A percentile compares a stretch with the other conserved stretches of the same genome.
Conservation (phyloP, 1,140 invertebrate genomes). For the Elymnias hypermnestra region DNA sequence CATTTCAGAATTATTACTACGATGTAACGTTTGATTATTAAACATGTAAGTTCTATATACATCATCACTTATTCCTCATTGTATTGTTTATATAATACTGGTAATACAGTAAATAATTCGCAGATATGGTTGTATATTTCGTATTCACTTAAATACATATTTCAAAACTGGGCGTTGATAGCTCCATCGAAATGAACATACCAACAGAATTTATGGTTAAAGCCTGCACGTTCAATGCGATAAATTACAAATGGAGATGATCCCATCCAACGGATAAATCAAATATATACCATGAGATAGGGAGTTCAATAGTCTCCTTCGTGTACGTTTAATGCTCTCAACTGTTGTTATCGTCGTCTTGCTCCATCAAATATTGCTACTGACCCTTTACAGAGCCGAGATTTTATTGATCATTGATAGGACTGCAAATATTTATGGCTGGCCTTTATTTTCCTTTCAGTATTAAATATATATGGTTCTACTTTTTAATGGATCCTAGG, state of each 20-base stretch:
- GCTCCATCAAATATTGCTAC: not conserved
- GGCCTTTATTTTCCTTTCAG: not conserved
- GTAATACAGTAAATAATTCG: too few relatives aligned
- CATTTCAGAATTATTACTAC: too few relatives aligned
- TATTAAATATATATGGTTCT: not conserved
- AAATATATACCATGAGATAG: slow-evolving; percentile 49
- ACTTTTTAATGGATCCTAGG: not conserved
- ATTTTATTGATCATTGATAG: not conserved
- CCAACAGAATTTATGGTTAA: slow-evolving; percentile 46
- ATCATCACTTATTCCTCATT: too few relatives aligned
- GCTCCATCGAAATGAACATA: slow-evolving; percentile 40
- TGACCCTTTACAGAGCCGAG: not conserved
- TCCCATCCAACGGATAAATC: slow-evolving; percentile 59
- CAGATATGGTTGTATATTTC: too few relatives aligned
- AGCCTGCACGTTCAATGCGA: slow-evolving; percentile 38
- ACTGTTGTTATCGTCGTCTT: not conserved
- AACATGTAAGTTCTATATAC: too few relatives aligned
- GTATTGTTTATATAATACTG: too few relatives aligned
- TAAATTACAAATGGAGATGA: slow-evolving; percentile 43
- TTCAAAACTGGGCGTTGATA: too few relatives aligned
- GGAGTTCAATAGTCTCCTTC: slow-evolving; percentile 8
- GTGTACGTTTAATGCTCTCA: not conserved
- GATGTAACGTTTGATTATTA: too few relatives aligned
- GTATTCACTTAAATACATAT: too few relatives aligned
- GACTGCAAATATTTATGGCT: not conserved